These are phyloP conservation scores for Spermophilus dauricus DNA, from an alignment of 2,113 vertebrate genomes.

Conservation along the genomic window DNA sequence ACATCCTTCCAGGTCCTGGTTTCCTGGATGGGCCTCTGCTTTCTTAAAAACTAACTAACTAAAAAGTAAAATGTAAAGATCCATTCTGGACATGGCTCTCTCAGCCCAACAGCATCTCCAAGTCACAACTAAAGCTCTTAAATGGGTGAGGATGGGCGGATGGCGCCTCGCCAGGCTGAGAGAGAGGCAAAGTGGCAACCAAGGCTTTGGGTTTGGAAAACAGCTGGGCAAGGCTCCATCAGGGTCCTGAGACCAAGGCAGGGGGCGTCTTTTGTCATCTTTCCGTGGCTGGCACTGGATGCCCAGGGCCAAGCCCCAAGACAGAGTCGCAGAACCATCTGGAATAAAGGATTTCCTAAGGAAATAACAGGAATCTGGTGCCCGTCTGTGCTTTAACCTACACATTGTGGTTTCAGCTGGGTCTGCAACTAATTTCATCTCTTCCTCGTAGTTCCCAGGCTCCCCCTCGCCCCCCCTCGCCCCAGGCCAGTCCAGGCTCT, in stretches of 20 bases:
- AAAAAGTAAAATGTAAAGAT: background rate
- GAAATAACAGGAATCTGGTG: constrained; percentile 38
- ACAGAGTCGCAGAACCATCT: background rate
- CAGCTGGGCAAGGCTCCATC: background rate
- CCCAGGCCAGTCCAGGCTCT: background rate
- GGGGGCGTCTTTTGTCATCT: background rate
- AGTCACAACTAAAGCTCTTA: constrained; percentile 4
- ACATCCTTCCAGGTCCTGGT: too few relatives aligned
- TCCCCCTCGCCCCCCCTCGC: background rate
- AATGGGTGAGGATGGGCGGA: background rate
- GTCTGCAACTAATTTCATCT: constrained; percentile 25
- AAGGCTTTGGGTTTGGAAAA: background rate
- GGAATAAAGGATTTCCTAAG: constrained; percentile 53
- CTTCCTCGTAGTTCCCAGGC: background rate
- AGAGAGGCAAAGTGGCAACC: background rate
- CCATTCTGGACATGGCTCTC: accelerated
- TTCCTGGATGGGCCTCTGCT: background rate
- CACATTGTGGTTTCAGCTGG: constrained; percentile 50
- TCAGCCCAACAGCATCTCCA: background rate
- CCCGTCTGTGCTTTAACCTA: background rate
- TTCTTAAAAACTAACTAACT: background rate
- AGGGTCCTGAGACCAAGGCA: background rate
- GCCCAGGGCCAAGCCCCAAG: background rate
- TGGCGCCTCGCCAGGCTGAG: background rate
- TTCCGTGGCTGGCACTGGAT: background rate